A percentile compares a stretch with the other conserved stretches of the same genome.
Conservation (phyloP, 1,140 invertebrate genomes). For the Ptiloglossa arizonensis region DNA sequence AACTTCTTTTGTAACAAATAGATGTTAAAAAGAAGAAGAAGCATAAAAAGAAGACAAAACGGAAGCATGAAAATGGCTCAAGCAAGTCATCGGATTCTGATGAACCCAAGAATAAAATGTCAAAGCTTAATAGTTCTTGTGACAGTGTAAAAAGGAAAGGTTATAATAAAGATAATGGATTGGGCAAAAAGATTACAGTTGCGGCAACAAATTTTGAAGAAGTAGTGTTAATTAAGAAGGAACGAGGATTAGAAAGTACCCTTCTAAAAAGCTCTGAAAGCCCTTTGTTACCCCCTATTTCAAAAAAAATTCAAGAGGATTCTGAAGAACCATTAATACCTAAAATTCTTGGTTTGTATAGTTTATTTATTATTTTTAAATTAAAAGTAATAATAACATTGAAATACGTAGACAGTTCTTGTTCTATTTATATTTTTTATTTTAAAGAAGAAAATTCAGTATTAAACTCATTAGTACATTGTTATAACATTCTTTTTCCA, state of each 20-base stretch:
- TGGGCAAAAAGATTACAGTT: neutral
- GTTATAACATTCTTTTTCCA: conserved; percentile 35
- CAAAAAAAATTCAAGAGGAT: conserved; percentile 71
- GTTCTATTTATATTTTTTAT: neutral
- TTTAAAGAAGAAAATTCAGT: conserved; percentile 18
- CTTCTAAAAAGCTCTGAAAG: conserved; percentile 49
- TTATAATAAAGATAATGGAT: conserved; percentile 56
- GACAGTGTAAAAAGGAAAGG: conserved; percentile 48
- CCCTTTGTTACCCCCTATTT: conserved; percentile 68
- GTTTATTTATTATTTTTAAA: conserved; percentile 17
- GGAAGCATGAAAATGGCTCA: conserved; percentile 79
- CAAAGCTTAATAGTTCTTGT: conserved; percentile 18
- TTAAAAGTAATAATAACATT: neutral
- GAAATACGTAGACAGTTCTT: neutral
- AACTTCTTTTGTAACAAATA: conserved; percentile 40
- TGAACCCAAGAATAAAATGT: conserved; percentile 59
- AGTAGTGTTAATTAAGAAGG: conserved; percentile 42
- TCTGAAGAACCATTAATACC: conserved; percentile 76
- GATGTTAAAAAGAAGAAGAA: conserved; percentile 83
- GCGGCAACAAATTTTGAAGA: conserved; percentile 44
- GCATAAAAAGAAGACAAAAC: conserved; percentile 82
- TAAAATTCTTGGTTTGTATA: conserved; percentile 78
- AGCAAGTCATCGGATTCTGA: conserved; percentile 75
- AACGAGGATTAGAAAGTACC: conserved; percentile 39
- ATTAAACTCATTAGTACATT: conserved; percentile 36